Base-by-base conservation (phyloP, 2,797 vertebrate genomes). In the Menidia menidia region DNA sequence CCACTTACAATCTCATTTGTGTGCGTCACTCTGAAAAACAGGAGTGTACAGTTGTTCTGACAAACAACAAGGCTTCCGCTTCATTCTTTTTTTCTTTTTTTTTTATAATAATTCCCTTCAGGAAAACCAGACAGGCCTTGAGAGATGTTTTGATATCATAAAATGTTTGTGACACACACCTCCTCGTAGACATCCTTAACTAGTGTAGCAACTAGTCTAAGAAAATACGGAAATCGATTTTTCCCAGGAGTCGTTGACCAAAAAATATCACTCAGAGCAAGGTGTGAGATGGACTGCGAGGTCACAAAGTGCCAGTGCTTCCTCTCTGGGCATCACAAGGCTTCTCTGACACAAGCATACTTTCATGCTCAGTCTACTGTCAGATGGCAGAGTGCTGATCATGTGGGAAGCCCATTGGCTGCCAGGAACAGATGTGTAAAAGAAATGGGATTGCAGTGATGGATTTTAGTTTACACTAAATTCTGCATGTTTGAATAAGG, bases 1-100 rank as follows among this genome's bases (percentile, higher is more conserved):
- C 53, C 44, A 39, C 67, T 52, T 77, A 70, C 3, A 67, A 80
- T 87, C 78, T 57, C 12, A 70, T 59, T 69, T 69, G 58, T 56
- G 55, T 76, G 58, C 18, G 42, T 84, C 83, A 80, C 50, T 25
- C 33, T 35, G 31, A 60, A 60, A 72, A 65, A 73, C 42, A 35
- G 1, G 18, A 64, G 19, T 9, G 15, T 39, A 13, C 13, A 32
- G 30, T 55, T 66, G 60, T 83, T 77, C 78, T 78, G 19, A 31
- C 68, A 69, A 48, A 31, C 68, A 69, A 48, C 51, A 63, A 6
- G 44, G 3, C 55, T 73, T 19, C 57, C 48, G 48, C 47, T 10
- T 4, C 35, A 68, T 39, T 59, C 48, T 76, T 54, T 64, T 41
- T 25, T 25, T 25, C 2, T 25, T 76, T 54, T 64, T 41, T 25